Percentiles rank a stretch among this genome's conserved stretches.
phyloP scores from a whole-genome alignment of 1,140 invertebrate species.

The Acyrthosiphon pisum region DNA sequence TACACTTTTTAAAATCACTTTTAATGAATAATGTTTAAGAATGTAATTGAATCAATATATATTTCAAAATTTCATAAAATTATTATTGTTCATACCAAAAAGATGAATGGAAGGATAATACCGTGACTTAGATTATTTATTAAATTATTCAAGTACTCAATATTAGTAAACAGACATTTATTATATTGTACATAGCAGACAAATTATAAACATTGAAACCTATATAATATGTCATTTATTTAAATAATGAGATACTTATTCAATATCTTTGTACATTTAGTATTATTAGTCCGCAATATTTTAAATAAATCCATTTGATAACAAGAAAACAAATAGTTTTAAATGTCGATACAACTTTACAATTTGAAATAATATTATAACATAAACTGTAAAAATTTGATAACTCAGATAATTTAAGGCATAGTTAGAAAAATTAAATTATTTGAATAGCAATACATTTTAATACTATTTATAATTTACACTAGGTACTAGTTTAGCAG shows the following conservation, averaged over 20 bases:
- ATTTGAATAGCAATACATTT: not conserved
- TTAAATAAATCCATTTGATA: not conserved
- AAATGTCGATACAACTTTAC: not conserved
- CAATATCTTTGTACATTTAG: not conserved
- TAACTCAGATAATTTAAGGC: not conserved
- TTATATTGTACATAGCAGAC: not conserved
- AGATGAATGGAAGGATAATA: not conserved
- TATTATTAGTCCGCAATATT: not conserved
- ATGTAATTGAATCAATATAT: not conserved
- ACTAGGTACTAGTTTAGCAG: not conserved
- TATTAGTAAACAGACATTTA: not conserved
- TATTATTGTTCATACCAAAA: not conserved
- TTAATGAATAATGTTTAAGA: not conserved
- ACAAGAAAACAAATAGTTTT: constrained; percentile 1
- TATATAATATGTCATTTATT: not conserved
- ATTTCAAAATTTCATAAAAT: not conserved
- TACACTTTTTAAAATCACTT: not conserved
- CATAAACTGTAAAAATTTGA: not conserved
- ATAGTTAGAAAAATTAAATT: not conserved
- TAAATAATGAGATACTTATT: not conserved
- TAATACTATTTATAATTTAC: not conserved
- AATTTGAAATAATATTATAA: not conserved
- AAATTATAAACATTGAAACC: not conserved
- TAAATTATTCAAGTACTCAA: not conserved
- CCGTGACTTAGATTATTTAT: not conserved